Evolutionary conservation across 1,140 invertebrate genomes (phyloP), one percentile per base, ranked within the genome.

Genomic region (Drosophila lini): DNA sequence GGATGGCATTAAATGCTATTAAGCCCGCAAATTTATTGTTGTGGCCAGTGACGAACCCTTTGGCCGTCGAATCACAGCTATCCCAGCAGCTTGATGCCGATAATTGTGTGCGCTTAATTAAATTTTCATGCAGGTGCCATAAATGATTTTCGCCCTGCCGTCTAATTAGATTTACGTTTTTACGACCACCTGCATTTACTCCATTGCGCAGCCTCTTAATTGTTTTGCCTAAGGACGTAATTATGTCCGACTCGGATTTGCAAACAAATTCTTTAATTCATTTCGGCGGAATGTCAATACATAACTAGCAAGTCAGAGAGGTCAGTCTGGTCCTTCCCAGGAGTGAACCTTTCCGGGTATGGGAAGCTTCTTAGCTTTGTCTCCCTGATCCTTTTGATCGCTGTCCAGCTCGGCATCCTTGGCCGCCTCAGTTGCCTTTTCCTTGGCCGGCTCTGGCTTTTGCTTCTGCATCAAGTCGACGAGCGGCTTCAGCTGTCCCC

Each of bases 91-190:
- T 48, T 31, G 13, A 47, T 34, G 36, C 55, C 68, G 81, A 90
- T 84, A 88, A 88, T 88, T 88, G 84, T 69, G 80, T 80, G 84
- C 70, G 77, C 84, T 88, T 88, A 89, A 88, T 88, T 88, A 88
- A 88, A 88, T 89, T 89, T 89, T 88, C 74, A 89, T 88, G 85
- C 84, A 88, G 84, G 77, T 89, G 80, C 76, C 63, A 88, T 88
- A 88, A 88, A 89, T 84, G 85, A 84, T 88, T 81, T 88, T 84
- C 80, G 42, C 59, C 50, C 73, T 50, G 71, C 47, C 61, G 58
- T 80, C 73, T 88, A 89, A 88, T 88, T 83, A 88, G 84, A 89
- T 89, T 88, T 86, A 47, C 77, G 41, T 62, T 83, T 75, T 85
- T 84, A 76, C 74, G 80, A 74, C 67, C 50, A 40, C 28, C 71